These are phyloP conservation scores for Jacana jacana DNA, from an alignment of 2,113 vertebrate species.

Conservation along the genomic window DNA sequence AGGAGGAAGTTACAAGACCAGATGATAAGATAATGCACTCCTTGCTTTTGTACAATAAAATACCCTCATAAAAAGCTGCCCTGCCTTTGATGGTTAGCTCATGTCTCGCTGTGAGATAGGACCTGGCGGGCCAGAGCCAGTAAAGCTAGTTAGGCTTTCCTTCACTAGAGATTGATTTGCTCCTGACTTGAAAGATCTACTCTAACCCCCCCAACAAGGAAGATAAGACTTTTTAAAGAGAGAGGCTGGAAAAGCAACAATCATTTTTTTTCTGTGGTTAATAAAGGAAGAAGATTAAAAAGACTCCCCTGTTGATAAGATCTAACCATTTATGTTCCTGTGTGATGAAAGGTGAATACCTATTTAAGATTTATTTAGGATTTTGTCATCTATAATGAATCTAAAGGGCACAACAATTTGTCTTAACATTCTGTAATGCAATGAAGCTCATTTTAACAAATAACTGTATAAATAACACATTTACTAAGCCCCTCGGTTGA, in stretches of 20 bases:
- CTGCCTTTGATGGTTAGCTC: conserved; percentile 32
- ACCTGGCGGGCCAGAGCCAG: conserved; percentile 15
- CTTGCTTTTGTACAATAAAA: conserved; percentile 19
- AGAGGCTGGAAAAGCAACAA: not conserved
- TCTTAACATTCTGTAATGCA: conserved; percentile 52
- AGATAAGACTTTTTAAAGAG: not conserved
- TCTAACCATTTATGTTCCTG: conserved; percentile 34
- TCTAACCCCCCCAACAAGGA: not conserved
- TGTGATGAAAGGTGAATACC: conserved; percentile 58
- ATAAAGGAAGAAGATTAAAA: conserved; percentile 49
- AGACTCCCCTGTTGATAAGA: conserved; percentile 23
- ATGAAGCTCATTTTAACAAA: conserved; percentile 59
- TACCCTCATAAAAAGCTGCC: not conserved
- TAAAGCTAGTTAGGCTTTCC: conserved; percentile 1
- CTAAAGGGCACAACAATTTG: conserved; percentile 65
- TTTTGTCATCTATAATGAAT: conserved; percentile 66
- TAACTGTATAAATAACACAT: conserved; percentile 54
- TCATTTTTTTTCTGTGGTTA: not conserved
- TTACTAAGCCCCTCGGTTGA: conserved; percentile 27
- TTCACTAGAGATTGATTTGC: not conserved
- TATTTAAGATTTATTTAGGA: conserved; percentile 63
- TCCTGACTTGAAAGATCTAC: not conserved
- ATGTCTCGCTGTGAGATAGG: not conserved
- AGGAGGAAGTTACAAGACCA: conserved; percentile 34
- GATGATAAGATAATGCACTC: conserved; percentile 8